Evolutionary conservation across 2,888 invertebrate species (phyloP).

Genomic region (Ypsolopha scabrella): DNA sequence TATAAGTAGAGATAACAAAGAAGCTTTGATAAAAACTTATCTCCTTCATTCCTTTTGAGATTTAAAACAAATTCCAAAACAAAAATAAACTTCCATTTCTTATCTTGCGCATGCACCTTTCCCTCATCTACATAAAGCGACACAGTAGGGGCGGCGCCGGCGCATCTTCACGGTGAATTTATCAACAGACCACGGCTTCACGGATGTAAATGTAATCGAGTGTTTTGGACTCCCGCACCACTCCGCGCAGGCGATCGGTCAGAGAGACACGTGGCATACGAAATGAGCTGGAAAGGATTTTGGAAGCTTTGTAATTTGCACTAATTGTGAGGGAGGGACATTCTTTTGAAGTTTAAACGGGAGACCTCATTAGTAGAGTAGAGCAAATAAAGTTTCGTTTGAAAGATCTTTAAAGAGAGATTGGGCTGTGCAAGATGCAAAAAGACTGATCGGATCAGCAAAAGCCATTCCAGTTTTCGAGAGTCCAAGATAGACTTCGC

Average conservation of each 20-base stretch:
- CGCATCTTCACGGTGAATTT: conserved; percentile 41
- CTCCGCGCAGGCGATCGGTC: conserved; percentile 29
- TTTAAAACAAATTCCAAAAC: not conserved
- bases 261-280: conserved; percentile 40
- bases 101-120: not conserved
- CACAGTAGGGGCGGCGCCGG: conserved; percentile 13
- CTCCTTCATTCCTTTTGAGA: no score
- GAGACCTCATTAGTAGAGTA: not conserved
- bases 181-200: conserved; percentile 31
- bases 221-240: conserved; percentile 28
- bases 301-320: conserved; percentile 24
- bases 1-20: no score
- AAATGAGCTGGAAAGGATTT: conserved; percentile 32
- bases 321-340: conserved; percentile 18
- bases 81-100: not conserved
- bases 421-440: conserved; percentile 4
- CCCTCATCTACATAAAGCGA: conserved; percentile 5
- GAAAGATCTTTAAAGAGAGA: not conserved
- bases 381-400: not conserved
- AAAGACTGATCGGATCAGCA: conserved; percentile 13
- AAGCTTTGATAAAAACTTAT: no score
- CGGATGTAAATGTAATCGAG: conserved; percentile 29
- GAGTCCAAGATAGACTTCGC: conserved; percentile 30
- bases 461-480: conserved; percentile 32
- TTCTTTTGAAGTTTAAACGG: conserved; percentile 7